These are phyloP conservation scores for Vannuccia rotundouncinata DNA, from an alignment of 2,888 invertebrate species.

Conservation along the genomic window DNA sequence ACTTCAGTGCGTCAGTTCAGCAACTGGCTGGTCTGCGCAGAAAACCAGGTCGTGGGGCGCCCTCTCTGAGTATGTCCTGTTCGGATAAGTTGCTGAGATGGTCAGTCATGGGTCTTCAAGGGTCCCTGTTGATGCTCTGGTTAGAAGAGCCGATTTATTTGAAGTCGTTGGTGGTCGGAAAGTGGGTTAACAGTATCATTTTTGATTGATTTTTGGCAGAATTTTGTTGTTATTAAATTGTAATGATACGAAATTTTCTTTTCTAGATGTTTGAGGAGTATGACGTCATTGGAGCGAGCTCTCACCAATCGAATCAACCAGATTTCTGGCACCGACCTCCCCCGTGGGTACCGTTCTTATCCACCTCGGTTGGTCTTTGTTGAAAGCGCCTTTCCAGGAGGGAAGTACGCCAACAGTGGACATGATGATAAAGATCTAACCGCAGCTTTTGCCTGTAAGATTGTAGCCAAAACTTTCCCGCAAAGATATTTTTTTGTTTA, in stretches of 20 bases:
- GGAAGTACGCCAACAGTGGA: not conserved
- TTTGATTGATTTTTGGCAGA: not conserved
- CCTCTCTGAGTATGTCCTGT: constrained; percentile 30
- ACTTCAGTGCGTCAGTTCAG: not conserved
- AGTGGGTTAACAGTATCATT: not conserved
- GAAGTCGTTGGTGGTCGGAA: not conserved
- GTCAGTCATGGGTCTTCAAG: constrained; percentile 28
- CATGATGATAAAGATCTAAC: too few relatives aligned
- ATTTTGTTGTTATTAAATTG: not conserved
- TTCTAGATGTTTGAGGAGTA: not conserved
- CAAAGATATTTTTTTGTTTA: too few relatives aligned
- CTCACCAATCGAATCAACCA: not conserved
- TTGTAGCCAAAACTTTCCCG: too few relatives aligned
- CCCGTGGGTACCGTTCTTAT: not conserved
- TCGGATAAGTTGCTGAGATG: constrained; percentile 36
- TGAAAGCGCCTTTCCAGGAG: not conserved
- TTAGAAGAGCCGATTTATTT: not conserved
- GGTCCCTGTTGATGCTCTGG: constrained; percentile 10
- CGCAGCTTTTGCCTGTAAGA: too few relatives aligned
- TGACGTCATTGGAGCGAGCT: not conserved
- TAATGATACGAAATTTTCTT: not conserved
- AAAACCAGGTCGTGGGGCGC: constrained; percentile 31
- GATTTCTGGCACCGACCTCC: not conserved
- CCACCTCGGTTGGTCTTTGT: not conserved
- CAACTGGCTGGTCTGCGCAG: not conserved